These are phyloP conservation scores for Ceriagrion tenellum DNA, from an alignment of 2,888 invertebrate species.

Conservation along the genomic window DNA sequence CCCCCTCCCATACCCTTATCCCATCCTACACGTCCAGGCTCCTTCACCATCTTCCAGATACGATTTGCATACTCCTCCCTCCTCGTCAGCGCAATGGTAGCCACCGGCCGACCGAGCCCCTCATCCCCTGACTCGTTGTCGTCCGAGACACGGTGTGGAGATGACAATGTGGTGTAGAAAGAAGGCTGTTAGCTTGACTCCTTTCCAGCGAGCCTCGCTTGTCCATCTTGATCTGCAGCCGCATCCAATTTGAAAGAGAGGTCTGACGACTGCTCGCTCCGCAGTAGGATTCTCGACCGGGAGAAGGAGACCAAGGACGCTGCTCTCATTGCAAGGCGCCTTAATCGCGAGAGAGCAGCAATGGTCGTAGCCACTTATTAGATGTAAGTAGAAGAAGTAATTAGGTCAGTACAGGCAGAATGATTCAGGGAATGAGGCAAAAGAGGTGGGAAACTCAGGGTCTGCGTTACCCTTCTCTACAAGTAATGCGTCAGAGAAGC, in stretches of 20 bases:
- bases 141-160: not conserved
- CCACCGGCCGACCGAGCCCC: not conserved
- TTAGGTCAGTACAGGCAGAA: no score
- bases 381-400: no score
- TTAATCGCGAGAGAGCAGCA: no score
- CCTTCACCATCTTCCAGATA: conserved; percentile 28
- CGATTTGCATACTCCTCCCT: conserved; percentile 63
- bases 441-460: no score
- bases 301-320: no score
- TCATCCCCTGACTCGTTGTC: not conserved
- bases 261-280: not conserved
- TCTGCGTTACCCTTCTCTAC: no score
- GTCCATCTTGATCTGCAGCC: not conserved
- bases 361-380: no score
- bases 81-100: not conserved
- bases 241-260: not conserved
- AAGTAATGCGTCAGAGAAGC: no score
- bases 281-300: not conserved
- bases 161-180: not conserved
- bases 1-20: not conserved
- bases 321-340: no score
- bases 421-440: no score
- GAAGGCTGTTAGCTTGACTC: not conserved
- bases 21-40: not conserved
- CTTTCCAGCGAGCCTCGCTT: not conserved